Base-by-base conservation (phyloP, 2,888 invertebrate species). In the Leptopilina syphax region DNA sequence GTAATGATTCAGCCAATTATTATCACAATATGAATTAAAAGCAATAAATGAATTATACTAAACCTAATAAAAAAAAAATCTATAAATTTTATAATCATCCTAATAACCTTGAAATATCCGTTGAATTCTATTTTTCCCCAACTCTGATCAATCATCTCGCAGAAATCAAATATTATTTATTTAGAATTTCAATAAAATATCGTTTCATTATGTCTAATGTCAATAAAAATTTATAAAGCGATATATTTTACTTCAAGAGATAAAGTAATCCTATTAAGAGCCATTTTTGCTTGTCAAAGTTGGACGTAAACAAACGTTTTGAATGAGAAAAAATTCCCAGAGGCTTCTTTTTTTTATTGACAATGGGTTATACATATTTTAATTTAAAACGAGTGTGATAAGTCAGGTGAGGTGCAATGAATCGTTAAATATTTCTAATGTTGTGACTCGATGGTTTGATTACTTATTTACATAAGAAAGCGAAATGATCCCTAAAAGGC, bases 401-500 rank as follows among this genome's bases (percentile, higher is more conserved):
- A 73, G 8, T 73, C 57, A 73, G 70, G 70, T 73, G 57, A 73
- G 54, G n/a, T 73, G 73, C 73, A 73, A 73, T 73, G 73, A 73
- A 73, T 73, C 73, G 73, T 73, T 73, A 73, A 73, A 73, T 73
- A 57, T 73, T 34, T n/a, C 73, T 73, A 83, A 81, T 76, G 80
- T n/a, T 50, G 54, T 47, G 65, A 78, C 78, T 60, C 70, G 54
- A 66, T 76, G 63, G 77, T 76, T 76, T 57, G 77, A 70, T 78
- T 66, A 47, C 24, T 50, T 76, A 80, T 83, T 79, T 73, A 73
- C 80, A 79, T 80, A 68, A 65, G 76, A 80, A 83, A 78, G 18
- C 47, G 44, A 73, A 50, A 79, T 77, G 80, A 57, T 73, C 82
- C 83, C 85, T 84, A 83, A 84, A 87, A 84, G 86, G 81, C 84